phyloP scores from a whole-genome alignment of 2,113 vertebrate genomes.

The Hemicordylus capensis region DNA sequence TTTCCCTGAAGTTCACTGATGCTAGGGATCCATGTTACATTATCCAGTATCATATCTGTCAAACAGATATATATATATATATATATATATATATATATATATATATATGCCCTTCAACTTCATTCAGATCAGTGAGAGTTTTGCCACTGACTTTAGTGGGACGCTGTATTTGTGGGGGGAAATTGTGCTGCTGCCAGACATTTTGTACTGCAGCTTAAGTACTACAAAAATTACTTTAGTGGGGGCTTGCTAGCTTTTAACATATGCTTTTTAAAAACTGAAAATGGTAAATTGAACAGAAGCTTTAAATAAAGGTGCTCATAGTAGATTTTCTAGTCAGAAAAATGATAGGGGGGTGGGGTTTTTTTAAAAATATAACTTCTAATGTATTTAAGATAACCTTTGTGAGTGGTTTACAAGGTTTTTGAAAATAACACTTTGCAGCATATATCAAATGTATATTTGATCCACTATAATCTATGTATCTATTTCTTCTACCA shows the following conservation, averaged over 20 bases:
- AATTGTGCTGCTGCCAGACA: background rate
- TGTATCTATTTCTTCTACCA: background rate
- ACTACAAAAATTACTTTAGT: constrained; percentile 8
- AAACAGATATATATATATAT: background rate
- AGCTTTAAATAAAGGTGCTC: background rate
- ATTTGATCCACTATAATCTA: background rate
- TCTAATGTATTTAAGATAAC: background rate
- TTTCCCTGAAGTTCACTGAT: constrained; percentile 31
- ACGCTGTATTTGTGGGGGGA: background rate
- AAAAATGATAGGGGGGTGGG: background rate
- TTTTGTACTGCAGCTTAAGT: constrained; percentile 13
- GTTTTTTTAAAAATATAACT: constrained; percentile 1
- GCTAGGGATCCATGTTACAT: constrained; percentile 24
- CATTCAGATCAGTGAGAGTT: background rate
- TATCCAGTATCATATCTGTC: constrained; percentile 15
- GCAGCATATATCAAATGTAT: constrained; percentile 1
- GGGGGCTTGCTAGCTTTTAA: constrained; percentile 13
- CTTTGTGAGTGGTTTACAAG: background rate
- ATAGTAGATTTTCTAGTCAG: background rate
- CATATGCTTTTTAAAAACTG: background rate
- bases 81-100: background rate
- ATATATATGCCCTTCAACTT: background rate
- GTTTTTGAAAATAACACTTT: background rate
- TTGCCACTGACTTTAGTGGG: background rate
- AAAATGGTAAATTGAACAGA: background rate